Evolutionary conservation across 2,113 vertebrate species (phyloP).

Genomic region (Lampris megalopsis): DNA sequence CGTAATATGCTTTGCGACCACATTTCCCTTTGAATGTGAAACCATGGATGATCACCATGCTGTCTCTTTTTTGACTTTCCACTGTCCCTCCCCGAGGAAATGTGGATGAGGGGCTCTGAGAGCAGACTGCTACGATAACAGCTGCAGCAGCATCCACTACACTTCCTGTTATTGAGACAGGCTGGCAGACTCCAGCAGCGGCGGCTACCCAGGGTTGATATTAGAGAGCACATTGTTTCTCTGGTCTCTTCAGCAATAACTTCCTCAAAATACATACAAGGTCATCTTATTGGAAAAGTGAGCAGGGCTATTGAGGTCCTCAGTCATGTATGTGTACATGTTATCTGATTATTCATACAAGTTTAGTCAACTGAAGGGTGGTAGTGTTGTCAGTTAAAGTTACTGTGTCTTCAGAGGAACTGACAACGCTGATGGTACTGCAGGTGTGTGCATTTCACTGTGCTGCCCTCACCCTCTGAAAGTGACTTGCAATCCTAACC

Average conservation of each 20-base stretch:
- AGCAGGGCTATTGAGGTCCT: conserved; percentile 5
- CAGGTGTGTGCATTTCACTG: neutral
- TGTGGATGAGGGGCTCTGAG: conserved; percentile 31
- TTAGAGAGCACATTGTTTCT: neutral
- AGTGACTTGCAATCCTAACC: neutral
- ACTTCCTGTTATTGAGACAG: conserved; percentile 76
- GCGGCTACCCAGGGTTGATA: neutral
- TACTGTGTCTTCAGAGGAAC: conserved; percentile 2
- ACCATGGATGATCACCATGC: conserved; percentile 56
- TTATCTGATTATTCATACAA: conserved; percentile 4
- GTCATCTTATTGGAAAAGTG: neutral
- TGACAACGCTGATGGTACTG: conserved; percentile 2
- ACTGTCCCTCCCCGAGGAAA: conserved; percentile 54
- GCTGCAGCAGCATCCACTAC: conserved; percentile 48
- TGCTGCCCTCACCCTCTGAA: neutral
- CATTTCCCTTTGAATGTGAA: conserved; percentile 41
- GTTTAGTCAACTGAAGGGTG: neutral
- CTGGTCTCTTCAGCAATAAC: conserved; percentile 1
- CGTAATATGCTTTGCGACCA: conserved; percentile 38
- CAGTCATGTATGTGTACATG: neutral
- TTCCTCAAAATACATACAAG: neutral
- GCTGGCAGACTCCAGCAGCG: conserved; percentile 20
- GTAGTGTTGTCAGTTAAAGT: neutral
- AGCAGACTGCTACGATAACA: conserved; percentile 43
- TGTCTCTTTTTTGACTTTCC: conserved; percentile 60